Percentiles rank a stretch among this genome's conserved stretches.
Conservation (phyloP, 2,888 invertebrate genomes). For the Melinaea marsaeus region DNA sequence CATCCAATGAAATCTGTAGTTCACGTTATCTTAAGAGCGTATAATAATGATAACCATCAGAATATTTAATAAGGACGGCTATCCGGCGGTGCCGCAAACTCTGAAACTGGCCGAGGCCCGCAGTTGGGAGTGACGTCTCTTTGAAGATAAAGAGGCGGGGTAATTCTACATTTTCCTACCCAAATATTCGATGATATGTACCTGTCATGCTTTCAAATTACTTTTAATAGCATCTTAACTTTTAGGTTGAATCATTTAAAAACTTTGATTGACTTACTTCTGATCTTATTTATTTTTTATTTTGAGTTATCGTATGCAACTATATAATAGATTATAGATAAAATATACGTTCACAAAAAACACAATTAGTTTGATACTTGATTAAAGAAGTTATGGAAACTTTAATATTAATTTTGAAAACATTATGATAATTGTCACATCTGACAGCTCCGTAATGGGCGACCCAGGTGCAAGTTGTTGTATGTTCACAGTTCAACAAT, state of each 20-base stretch:
- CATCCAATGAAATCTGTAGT: slow-evolving; percentile 50
- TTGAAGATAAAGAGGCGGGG: slow-evolving; percentile 75
- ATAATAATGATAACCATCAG: slow-evolving; percentile 59
- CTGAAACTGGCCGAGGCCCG: slow-evolving; percentile 65
- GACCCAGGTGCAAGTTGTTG: slow-evolving; percentile 20
- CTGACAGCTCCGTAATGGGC: slow-evolving; percentile 1
- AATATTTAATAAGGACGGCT: slow-evolving; percentile 59
- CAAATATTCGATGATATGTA: slow-evolving; percentile 62
- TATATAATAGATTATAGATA: too few relatives aligned
- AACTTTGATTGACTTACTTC: background rate
- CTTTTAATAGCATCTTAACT: slow-evolving; percentile 61
- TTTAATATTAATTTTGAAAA: background rate
- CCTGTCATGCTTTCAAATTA: slow-evolving; percentile 67
- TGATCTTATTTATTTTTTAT: background rate
- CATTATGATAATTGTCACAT: slow-evolving; percentile 3
- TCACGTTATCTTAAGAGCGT: slow-evolving; percentile 44
- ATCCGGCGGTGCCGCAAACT: slow-evolving; percentile 65
- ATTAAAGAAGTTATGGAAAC: too few relatives aligned
- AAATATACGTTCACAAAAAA: too few relatives aligned
- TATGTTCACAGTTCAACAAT: slow-evolving; percentile 36
- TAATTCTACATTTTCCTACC: slow-evolving; percentile 74
- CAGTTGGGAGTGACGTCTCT: slow-evolving; percentile 74
- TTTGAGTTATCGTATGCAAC: too few relatives aligned
- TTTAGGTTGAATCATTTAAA: slow-evolving; percentile 29
- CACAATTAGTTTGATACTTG: too few relatives aligned